Evolutionary conservation across 2,888 invertebrate genomes (phyloP), one percentile per base, ranked within the genome.

Genomic region (Philopedon plagiatum): DNA sequence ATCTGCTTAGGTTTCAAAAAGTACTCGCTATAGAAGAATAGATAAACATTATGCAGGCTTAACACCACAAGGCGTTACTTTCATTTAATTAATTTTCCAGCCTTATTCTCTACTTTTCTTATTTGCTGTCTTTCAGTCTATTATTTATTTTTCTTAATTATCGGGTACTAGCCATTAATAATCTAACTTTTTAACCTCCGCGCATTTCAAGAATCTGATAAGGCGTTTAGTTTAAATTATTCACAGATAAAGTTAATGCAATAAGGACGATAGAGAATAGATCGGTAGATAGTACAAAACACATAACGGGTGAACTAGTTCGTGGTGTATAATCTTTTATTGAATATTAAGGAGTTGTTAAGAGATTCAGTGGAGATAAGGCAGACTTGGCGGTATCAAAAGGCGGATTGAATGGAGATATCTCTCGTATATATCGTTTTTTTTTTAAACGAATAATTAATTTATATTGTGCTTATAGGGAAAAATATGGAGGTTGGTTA

Each of bases 331-430:
- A 26, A 32, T 34, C 26, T 34, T 34, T 56, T 18, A 46, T 21
- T 21, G 21, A 46, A 46, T 46, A 46, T 46, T 46, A 46, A 46
- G 19, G 32, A 56, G 29, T 34, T 56, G 29, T 32, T n/a, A 26
- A 34, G 19, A 56, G 29, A 56, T 56, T 56, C 34, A 29, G 19
- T 56, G 19, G 8, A 32, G 56, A 56, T 56, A 56, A 56, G 34
- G 11, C 15, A 32, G n/a, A 15, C 29, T 34, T 15, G 34, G 32
- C 56, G 18, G 18, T 56, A 56, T 56, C 19, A 34, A 18, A 56
- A 56, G 15, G 32, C 11, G 26, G 29, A 29, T 56, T 34, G 34
- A 56, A 34, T 19, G 15, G 34, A 32, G 34, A 56, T 56, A 56
- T 34, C 56, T 34, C 11, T 1, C 34, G 9, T 29, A 5, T 32